Conservation (phyloP, 1,140 invertebrate genomes). For the Drosophila burlai region DNA sequence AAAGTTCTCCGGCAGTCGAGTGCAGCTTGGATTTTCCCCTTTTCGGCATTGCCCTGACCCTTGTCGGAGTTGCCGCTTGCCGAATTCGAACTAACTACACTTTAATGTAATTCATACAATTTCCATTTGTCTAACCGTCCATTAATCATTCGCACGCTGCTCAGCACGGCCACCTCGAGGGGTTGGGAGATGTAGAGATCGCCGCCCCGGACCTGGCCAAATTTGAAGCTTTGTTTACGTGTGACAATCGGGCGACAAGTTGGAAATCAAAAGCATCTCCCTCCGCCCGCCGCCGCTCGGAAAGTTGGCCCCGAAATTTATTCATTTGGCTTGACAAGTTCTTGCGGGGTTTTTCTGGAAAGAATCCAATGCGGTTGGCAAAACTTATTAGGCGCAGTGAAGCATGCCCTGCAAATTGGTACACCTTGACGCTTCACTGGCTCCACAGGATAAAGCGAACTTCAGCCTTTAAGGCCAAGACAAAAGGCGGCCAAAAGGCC, state of each 20-base stretch:
- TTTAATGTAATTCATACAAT: slow-evolving; percentile 83
- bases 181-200: slow-evolving; percentile 30
- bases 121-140: slow-evolving; percentile 80
- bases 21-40: slow-evolving; percentile 26
- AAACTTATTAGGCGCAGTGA: slow-evolving; percentile 80
- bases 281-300: not conserved
- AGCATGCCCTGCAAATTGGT: slow-evolving; percentile 81
- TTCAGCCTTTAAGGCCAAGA: slow-evolving; percentile 28
- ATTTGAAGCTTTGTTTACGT: slow-evolving; percentile 82
- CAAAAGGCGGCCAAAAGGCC: slow-evolving; percentile 70
- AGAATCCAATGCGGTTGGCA: slow-evolving; percentile 63
- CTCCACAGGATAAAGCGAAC: slow-evolving; percentile 17
- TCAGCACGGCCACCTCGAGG: slow-evolving; percentile 53
- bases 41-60: slow-evolving; percentile 8
- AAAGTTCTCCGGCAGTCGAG: slow-evolving; percentile 42
- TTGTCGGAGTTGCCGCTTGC: slow-evolving; percentile 34
- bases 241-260: slow-evolving; percentile 81
- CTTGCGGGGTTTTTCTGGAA: slow-evolving; percentile 29
- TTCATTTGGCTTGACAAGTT: slow-evolving; percentile 73
- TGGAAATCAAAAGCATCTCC: slow-evolving; percentile 69
- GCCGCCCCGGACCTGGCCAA: slow-evolving; percentile 38
- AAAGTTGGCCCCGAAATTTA: slow-evolving; percentile 65
- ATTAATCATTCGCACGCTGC: slow-evolving; percentile 81
- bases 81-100: slow-evolving; percentile 76
- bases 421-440: slow-evolving; percentile 82